Evolutionary conservation across 2,888 invertebrate species (phyloP), one percentile per base, ranked within the genome.

Genomic region (Apomyelois bistriatella): DNA sequence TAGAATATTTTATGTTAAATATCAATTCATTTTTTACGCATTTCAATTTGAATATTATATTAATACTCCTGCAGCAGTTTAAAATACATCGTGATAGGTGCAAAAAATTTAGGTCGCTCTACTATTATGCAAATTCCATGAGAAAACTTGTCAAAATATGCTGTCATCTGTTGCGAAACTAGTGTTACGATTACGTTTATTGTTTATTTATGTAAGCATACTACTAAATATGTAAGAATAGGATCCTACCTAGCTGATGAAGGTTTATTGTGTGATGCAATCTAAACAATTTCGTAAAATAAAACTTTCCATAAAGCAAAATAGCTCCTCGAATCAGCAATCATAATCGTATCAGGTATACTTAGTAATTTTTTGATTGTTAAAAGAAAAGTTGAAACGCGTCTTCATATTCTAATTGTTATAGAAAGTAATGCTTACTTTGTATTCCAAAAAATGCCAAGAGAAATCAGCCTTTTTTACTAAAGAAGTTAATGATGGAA

Each of bases 161-260:
- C n/a, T 46, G 46, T 32, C 30, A 13, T 13, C 32, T 32, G 16
- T 46, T 46, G 46, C 46, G 46, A 46, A 30, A 46, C 46, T 3
- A 16, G 46, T 46, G 32, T 32, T 35, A 46, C 46, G 32, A 46
- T 32, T 46, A 16, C 32, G 46, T 46, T 46, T 46, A 46, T 35
- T 43, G 43, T 43, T 43, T 32, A 46, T 32, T 46, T 46, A 32
- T 46, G 43, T 13, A 22, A 22, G 22, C 2, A 43, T 28, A 43
- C 12, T 9, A 28, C 30, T 8, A 28, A 12, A 30, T 43, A 12
- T 13, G 38, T 5, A 15, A 12, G 12, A 15, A 15, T 3, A 12
- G n/a, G 36, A 38, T 32, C 38, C 38, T 22, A 22, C 5, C n/a
- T 38, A 41, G 41, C 9, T 10, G n/a, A 41, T 3, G n/a, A 41